Evolutionary conservation across 2,888 invertebrate species (phyloP), one percentile per base, ranked within the genome.

Genomic region (Tipula confusa): DNA sequence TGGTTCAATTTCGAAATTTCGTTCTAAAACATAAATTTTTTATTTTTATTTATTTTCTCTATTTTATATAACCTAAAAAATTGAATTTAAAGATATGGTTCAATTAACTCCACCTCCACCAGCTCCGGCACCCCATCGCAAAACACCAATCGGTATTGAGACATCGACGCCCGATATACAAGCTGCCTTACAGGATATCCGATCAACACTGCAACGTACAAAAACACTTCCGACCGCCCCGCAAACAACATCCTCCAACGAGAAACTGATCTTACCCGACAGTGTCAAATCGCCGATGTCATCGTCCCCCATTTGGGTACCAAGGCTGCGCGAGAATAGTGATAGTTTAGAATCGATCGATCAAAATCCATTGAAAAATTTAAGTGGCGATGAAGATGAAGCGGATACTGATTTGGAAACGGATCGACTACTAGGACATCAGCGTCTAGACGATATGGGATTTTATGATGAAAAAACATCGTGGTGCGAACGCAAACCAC

Each of bases 361-460:
- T 13, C 82, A 79, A 48, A 18, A 92, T 1, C 91, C 91, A 24
- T 91, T 92, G 48, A 94, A 94, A 89, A 92, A 91, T 13, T 91
- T 92, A 79, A 94, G 94, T 86, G 94, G 93, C 1, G 91, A 91
- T 87, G 88, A 90, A 92, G 96, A 95, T 88, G 97, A 97, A 90
- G 97, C 97, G 29, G 98, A 98, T 88, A 99, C 98, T 0, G 98
- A 99, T 89, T 93, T 98, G 86, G 98, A 98, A 91, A 98, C 98
- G n/a, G 98, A 98, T 89, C 92, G 98, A 87, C 91, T 98, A 85
- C 92, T 98, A 84, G 98, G 98, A 18, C 98, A 98, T 88, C 98
- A 98, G 89, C 92, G 97, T 86, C 95, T 96, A n/a, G 97, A 97
- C 87, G 97, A 97, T 89, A 96, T 96, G 89, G 96, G 96, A 84